These are phyloP conservation scores for Helleia helle DNA, from an alignment of 2,888 invertebrate genomes.

Conservation along the genomic window DNA sequence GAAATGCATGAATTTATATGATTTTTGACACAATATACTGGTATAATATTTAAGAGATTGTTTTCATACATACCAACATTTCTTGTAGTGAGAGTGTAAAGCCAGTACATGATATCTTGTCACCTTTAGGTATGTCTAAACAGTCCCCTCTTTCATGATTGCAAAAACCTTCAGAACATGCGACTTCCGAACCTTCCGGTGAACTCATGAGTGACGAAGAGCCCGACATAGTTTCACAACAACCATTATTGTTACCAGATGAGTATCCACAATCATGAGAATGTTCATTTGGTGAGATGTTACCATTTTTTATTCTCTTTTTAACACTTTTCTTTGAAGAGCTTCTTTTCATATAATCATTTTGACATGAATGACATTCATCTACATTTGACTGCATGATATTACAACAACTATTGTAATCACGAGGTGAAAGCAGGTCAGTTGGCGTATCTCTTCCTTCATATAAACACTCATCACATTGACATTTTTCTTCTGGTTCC, in stretches of 20 bases:
- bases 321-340: constrained; percentile 52
- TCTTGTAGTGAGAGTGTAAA: constrained; percentile 80
- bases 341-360: constrained; percentile 49
- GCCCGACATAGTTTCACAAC: constrained; percentile 78
- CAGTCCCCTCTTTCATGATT: constrained; percentile 79
- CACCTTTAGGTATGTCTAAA: constrained; percentile 49
- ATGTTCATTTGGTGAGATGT: constrained; percentile 78
- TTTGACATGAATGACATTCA: constrained; percentile 65
- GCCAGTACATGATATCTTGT: constrained; percentile 57
- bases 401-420: constrained; percentile 46
- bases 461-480: constrained; percentile 60
- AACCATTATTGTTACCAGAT: constrained; percentile 86
- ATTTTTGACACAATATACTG: not conserved
- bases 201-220: constrained; percentile 88
- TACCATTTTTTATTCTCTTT: constrained; percentile 64
- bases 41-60: too few species aligned
- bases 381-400: constrained; percentile 40
- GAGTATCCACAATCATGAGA: constrained; percentile 92
- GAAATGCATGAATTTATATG: too few species aligned
- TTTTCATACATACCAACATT: constrained; percentile 81
- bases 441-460: constrained; percentile 62
- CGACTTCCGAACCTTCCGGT: constrained; percentile 92
- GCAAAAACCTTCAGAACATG: constrained; percentile 91
- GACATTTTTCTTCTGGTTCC: constrained; percentile 65
- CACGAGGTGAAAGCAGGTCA: constrained; percentile 48